Conservation (phyloP, 2,888 invertebrate species). For the Mesopsocus fuscifrons region DNA sequence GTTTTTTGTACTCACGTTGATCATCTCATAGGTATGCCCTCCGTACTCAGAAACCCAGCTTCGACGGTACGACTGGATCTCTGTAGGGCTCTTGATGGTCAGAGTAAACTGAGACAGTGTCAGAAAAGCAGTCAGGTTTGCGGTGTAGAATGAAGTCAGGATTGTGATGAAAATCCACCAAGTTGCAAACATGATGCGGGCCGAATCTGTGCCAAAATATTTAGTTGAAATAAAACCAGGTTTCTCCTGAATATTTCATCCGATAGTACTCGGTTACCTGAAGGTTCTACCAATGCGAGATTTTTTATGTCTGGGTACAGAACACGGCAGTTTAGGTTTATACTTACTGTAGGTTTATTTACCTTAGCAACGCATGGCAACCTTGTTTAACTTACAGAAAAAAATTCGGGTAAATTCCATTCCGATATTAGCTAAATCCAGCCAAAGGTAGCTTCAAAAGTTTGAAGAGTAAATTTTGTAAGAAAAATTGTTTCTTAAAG, state of each 20-base stretch:
- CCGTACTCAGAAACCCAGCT: slow-evolving; percentile 52
- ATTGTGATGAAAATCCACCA: slow-evolving; percentile 87
- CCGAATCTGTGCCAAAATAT: slow-evolving; percentile 42
- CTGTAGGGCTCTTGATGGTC: slow-evolving; percentile 48
- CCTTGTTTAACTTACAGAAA: too few relatives aligned
- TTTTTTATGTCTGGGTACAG: slow-evolving; percentile 13
- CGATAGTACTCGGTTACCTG: too few relatives aligned
- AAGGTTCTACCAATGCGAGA: too few relatives aligned
- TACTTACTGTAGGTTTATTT: slow-evolving; percentile 5
- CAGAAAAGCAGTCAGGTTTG: slow-evolving; percentile 74
- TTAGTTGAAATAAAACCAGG: slow-evolving; percentile 15
- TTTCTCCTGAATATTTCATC: too few relatives aligned
- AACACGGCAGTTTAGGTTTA: slow-evolving; percentile 10
- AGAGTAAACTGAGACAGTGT: slow-evolving; percentile 70
- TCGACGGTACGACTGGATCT: slow-evolving; percentile 42
- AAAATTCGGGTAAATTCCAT: too few relatives aligned
- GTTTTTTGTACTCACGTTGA: slow-evolving; percentile 25
- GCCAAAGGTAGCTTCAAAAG: not conserved
- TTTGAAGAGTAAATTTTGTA: not conserved
- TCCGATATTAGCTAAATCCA: too few relatives aligned
- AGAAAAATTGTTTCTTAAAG: not conserved
- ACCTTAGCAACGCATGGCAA: too few relatives aligned
- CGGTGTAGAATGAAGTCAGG: slow-evolving; percentile 76
- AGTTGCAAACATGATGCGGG: slow-evolving; percentile 64
- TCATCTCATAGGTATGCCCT: slow-evolving; percentile 44